phyloP scores from a whole-genome alignment of 2,888 invertebrate genomes.

The Geotrupes spiniger region DNA sequence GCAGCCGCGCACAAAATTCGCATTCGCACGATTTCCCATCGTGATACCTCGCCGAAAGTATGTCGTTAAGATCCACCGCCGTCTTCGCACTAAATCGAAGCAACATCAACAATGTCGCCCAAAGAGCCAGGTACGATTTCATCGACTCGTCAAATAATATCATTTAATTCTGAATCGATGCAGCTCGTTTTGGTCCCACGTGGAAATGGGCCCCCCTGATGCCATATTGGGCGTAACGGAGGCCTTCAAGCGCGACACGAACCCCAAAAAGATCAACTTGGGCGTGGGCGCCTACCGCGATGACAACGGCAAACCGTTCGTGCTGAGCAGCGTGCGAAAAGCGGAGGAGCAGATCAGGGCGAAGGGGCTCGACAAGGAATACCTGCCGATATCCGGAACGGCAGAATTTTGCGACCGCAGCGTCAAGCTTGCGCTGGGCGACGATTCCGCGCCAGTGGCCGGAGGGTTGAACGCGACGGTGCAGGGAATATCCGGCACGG shows the following conservation, averaged over 20 bases:
- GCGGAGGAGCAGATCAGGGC: conserved; percentile 75
- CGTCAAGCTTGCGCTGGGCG: conserved; percentile 85
- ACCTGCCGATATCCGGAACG: conserved; percentile 87
- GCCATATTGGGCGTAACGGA: conserved; percentile 97
- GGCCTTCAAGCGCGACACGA: conserved; percentile 86
- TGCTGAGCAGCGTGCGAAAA: conserved; percentile 83
- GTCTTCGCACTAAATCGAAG: conserved; percentile 26
- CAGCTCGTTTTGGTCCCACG: conserved; percentile 84
- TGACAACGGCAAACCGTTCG: conserved; percentile 94
- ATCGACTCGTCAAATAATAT: neutral
- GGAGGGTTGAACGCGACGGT: conserved; percentile 73
- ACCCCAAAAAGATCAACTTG: conserved; percentile 94
- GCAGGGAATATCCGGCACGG: conserved; percentile 94
- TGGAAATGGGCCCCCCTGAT: conserved; percentile 97
- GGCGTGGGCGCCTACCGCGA: conserved; percentile 97
- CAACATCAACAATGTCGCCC: conserved; percentile 20
- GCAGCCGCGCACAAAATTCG: too few relatives aligned
- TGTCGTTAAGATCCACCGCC: conserved; percentile 28
- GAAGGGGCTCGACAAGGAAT: conserved; percentile 86
- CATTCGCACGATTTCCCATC: too few relatives aligned
- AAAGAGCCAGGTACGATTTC: conserved; percentile 27
- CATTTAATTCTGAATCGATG: conserved; percentile 23
- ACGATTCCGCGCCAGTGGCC: conserved; percentile 63
- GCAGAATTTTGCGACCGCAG: conserved; percentile 81
- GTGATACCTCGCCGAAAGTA: conserved; percentile 10